phyloP scores from a whole-genome alignment of 2,113 vertebrate genomes.

The Rhinolophus ferrumequinum region DNA sequence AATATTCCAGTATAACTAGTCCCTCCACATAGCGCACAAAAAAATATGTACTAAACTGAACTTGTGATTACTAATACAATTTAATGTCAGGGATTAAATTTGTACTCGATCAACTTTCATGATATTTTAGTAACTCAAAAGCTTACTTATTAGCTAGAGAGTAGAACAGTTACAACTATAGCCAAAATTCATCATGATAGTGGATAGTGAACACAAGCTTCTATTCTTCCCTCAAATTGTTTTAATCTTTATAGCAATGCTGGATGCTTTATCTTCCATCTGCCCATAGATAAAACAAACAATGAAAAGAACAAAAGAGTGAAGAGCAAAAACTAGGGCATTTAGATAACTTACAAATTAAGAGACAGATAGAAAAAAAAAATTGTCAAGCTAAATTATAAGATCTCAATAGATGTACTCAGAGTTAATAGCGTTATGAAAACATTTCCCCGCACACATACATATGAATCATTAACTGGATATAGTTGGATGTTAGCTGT shows the following conservation, averaged over 20 bases:
- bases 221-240: not conserved
- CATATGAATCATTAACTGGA: not conserved
- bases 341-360: conserved; percentile 21
- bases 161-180: not conserved
- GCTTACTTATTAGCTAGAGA: not conserved
- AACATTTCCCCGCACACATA: not conserved
- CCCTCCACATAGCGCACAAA: not conserved
- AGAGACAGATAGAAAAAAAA: not conserved
- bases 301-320: conserved; percentile 31
- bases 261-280: conserved; percentile 34
- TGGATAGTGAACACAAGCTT: not conserved
- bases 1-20: not conserved
- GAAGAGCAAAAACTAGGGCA: not conserved
- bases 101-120: not conserved
- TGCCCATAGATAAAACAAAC: conserved; percentile 40
- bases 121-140: conserved; percentile 48
- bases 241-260: conserved; percentile 42
- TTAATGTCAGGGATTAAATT: conserved; percentile 26
- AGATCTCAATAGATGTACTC: conserved; percentile 16
- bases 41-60: not conserved
- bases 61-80: not conserved
- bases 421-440: conserved; percentile 4
- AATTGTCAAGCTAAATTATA: not conserved
- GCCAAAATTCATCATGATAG: conserved; percentile 18
- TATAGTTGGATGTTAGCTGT: not conserved